Conservation (phyloP, 2,888 invertebrate genomes). For the Agrilus cyanescens region DNA sequence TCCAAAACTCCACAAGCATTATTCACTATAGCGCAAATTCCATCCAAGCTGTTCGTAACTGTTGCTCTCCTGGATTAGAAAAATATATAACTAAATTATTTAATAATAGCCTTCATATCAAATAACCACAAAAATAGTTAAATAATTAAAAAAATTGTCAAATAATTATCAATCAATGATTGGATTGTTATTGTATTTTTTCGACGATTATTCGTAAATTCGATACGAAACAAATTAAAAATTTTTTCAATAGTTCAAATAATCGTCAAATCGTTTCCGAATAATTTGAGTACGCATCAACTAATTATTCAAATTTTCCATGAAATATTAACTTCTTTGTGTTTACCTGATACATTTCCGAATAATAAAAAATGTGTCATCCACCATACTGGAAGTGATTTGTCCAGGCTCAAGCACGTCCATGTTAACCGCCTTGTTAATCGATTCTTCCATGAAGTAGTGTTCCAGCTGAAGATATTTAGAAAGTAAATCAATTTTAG, state of each 20-base stretch:
- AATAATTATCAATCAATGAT: no score
- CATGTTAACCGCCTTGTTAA: constrained; percentile 78
- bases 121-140: not conserved
- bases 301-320: no score
- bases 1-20: constrained; percentile 82
- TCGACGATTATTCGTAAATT: not conserved
- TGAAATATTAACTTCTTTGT: no score
- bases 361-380: constrained; percentile 95
- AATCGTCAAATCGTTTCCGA: no score
- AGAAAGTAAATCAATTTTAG: constrained; percentile 73
- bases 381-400: constrained; percentile 83
- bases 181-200: no score
- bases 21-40: constrained; percentile 92
- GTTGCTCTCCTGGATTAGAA: constrained; percentile 60
- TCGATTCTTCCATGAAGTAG: constrained; percentile 91
- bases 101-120: no score
- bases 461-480: constrained; percentile 86
- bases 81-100: not conserved
- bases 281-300: no score
- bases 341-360: constrained; percentile 79
- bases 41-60: constrained; percentile 84
- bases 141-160: no score
- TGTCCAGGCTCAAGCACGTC: constrained; percentile 62
- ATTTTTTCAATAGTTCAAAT: not conserved
- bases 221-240: not conserved